These are phyloP conservation scores for Microcebus murinus DNA, from an alignment of 2,113 vertebrate genomes.

Conservation along the genomic window DNA sequence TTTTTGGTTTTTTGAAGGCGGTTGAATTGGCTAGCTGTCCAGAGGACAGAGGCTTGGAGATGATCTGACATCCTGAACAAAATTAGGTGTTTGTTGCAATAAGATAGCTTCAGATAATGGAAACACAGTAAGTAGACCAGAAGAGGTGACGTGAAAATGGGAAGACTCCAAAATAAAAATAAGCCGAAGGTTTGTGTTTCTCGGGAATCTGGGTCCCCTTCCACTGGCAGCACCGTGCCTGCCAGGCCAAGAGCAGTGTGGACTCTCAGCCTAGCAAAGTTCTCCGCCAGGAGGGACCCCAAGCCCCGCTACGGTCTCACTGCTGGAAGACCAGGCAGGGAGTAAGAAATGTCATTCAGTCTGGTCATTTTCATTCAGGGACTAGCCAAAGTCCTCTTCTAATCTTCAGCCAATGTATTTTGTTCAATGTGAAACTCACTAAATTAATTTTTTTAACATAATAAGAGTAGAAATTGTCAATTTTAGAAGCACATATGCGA, in stretches of 20 bases:
- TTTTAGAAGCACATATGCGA: conserved; percentile 76
- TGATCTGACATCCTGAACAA: neutral
- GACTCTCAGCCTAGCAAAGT: neutral
- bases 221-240: neutral
- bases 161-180: conserved; percentile 17
- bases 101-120: neutral
- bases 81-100: neutral
- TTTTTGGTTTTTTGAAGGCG: neutral
- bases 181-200: neutral
- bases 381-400: conserved; percentile 33
- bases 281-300: neutral
- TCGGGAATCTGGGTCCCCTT: neutral
- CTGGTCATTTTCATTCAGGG: conserved; percentile 63
- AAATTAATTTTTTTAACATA: conserved; percentile 73
- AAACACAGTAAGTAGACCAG: neutral
- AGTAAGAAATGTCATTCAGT: neutral
- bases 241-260: neutral
- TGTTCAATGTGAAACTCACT: conserved; percentile 62
- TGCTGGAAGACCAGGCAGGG: neutral
- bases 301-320: neutral
- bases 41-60: neutral
- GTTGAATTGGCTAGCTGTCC: neutral
- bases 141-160: neutral
- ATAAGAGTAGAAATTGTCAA: conserved; percentile 74
- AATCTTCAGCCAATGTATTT: conserved; percentile 51